These are phyloP conservation scores for Halcyon chelicuti DNA, from an alignment of 2,797 vertebrate species.

Conservation along the genomic window DNA sequence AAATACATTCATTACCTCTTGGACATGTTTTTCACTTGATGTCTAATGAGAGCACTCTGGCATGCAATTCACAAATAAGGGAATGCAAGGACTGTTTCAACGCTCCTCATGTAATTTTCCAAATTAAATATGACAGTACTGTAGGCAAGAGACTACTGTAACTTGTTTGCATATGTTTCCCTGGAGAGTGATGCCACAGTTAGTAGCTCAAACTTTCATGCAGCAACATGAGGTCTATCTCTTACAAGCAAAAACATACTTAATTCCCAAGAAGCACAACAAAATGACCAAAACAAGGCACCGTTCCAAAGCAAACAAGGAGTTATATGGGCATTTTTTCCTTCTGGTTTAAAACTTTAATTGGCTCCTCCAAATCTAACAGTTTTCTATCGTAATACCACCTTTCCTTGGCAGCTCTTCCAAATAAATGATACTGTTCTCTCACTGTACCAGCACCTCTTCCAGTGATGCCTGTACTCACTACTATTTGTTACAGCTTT, in stretches of 20 bases:
- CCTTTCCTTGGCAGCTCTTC: background rate
- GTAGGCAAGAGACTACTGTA: background rate
- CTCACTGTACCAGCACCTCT: background rate
- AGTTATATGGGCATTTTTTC: background rate
- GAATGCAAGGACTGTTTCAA: background rate
- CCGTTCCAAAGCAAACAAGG: background rate
- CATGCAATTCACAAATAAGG: background rate
- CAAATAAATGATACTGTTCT: background rate
- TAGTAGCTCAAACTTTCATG: background rate
- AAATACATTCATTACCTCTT: background rate
- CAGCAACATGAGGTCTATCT: background rate
- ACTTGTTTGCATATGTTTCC: constrained; percentile 6
- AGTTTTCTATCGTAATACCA: background rate
- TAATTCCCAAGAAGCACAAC: background rate
- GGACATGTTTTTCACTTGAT: background rate
- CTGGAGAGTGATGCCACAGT: background rate
- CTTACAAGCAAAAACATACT: background rate
- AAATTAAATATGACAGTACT: background rate
- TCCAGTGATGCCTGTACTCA: background rate
- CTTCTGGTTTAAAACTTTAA: background rate
- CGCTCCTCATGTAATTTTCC: background rate
- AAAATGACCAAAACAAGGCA: background rate
- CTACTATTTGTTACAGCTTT: background rate
- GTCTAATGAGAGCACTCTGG: background rate
- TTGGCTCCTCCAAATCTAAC: background rate